These are phyloP conservation scores for Xanthorhoe designata DNA, from an alignment of 2,888 invertebrate species.

Conservation along the genomic window DNA sequence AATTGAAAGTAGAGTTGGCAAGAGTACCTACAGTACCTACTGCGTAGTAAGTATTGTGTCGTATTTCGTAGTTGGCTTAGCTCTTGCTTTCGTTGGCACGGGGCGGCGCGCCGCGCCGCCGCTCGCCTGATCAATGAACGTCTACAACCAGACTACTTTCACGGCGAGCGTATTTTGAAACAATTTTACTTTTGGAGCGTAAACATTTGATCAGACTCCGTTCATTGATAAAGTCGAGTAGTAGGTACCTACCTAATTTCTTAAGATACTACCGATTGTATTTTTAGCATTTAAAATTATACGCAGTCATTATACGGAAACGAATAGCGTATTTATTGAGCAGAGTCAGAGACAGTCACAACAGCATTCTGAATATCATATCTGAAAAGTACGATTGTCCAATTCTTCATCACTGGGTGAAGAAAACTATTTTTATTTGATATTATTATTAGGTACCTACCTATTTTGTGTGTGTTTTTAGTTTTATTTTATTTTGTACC, in stretches of 20 bases:
- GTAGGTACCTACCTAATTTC: background rate
- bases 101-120: constrained; percentile 45
- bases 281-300: too few relatives aligned
- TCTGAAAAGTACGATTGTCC: too few relatives aligned
- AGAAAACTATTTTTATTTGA: too few relatives aligned
- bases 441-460: too few relatives aligned
- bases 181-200: constrained; percentile 54
- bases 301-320: too few relatives aligned
- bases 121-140: constrained; percentile 76
- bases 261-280: too few relatives aligned
- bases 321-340: too few relatives aligned
- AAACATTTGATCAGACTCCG: constrained; percentile 37
- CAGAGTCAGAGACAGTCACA: too few relatives aligned
- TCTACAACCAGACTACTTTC: constrained; percentile 75
- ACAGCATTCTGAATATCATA: too few relatives aligned
- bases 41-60: constrained; percentile 20
- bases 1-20: background rate
- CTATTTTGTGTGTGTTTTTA: too few relatives aligned
- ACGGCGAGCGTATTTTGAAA: constrained; percentile 66
- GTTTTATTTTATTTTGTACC: too few relatives aligned
- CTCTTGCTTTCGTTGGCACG: constrained; percentile 79
- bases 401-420: too few relatives aligned
- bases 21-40: constrained; percentile 15
- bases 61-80: constrained; percentile 45
- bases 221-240: constrained; percentile 40